Conservation (phyloP, 2,797 vertebrate genomes). For the Gephyroberyx darwinii region DNA sequence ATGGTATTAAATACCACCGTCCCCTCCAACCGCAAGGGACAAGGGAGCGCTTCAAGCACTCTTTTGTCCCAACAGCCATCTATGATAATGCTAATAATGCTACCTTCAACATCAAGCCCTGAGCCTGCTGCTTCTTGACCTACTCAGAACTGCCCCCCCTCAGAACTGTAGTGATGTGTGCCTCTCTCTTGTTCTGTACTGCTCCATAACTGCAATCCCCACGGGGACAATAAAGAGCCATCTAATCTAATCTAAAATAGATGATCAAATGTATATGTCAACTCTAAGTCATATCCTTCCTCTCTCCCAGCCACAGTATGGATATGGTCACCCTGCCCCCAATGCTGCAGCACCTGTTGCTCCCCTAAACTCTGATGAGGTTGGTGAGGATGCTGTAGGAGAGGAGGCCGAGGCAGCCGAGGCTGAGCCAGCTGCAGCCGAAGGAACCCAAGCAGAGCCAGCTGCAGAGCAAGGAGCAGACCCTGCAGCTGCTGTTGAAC, state of each 20-base stretch:
- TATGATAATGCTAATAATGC: too few relatives aligned
- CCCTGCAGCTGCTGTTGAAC: conserved; percentile 46
- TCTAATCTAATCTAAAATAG: too few relatives aligned
- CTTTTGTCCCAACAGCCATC: too few relatives aligned
- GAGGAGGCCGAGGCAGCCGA: conserved; percentile 56
- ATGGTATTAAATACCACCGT: background rate
- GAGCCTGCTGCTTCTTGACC: too few relatives aligned
- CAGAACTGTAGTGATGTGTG: too few relatives aligned
- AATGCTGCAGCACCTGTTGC: conserved; percentile 52
- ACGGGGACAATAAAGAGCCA: too few relatives aligned
- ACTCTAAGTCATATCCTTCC: conserved; percentile 1
- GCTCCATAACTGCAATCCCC: too few relatives aligned
- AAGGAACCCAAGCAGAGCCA: background rate
- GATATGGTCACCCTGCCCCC: conserved; percentile 10
- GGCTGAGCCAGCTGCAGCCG: conserved; percentile 38
- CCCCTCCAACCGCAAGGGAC: too few relatives aligned
- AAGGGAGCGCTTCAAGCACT: too few relatives aligned
- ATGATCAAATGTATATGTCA: background rate
- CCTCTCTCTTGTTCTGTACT: too few relatives aligned
- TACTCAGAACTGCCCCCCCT: too few relatives aligned
- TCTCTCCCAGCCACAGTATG: conserved; percentile 39
- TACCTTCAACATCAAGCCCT: too few relatives aligned
- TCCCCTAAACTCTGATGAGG: conserved; percentile 79
- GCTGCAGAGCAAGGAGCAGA: conserved; percentile 5
- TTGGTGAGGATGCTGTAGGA: conserved; percentile 64